Percentiles rank a stretch among this genome's conserved stretches.
These are phyloP conservation scores for Hirtodrosophila trivittata DNA, from an alignment of 2,888 invertebrate genomes.

Conservation along the genomic window DNA sequence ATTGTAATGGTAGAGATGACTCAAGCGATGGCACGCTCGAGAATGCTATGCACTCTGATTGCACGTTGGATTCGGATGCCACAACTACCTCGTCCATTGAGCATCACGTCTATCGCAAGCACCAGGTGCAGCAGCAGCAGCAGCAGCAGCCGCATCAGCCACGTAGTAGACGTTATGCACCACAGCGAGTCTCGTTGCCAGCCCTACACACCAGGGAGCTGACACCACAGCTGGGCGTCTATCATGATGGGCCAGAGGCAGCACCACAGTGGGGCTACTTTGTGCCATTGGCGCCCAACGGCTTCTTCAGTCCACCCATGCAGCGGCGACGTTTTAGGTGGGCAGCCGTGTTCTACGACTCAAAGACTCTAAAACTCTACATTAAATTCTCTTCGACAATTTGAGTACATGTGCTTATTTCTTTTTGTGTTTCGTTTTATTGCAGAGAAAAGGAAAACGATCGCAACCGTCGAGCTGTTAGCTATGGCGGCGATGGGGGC, in stretches of 20 bases:
- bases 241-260: slow-evolving; percentile 62
- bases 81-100: slow-evolving; percentile 77
- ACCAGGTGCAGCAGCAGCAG: slow-evolving; percentile 15
- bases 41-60: slow-evolving; percentile 57
- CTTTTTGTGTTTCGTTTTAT: slow-evolving; percentile 30
- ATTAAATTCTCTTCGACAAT: too few relatives aligned
- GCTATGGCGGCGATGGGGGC: slow-evolving; percentile 76
- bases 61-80: slow-evolving; percentile 67
- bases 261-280: slow-evolving; percentile 86
- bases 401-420: too few relatives aligned
- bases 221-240: slow-evolving; percentile 74
- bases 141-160: slow-evolving; percentile 36
- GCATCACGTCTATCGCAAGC: slow-evolving; percentile 64
- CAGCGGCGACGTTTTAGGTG: slow-evolving; percentile 80
- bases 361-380: slow-evolving; percentile 10
- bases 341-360: slow-evolving; percentile 26
- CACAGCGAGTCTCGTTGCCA: slow-evolving; percentile 70
- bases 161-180: slow-evolving; percentile 48
- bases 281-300: slow-evolving; percentile 85
- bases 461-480: slow-evolving; percentile 83
- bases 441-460: slow-evolving; percentile 83
- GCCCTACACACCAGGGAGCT: slow-evolving; percentile 55
- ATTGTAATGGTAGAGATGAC: slow-evolving; percentile 30
- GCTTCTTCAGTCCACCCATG: slow-evolving; percentile 83
- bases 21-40: slow-evolving; percentile 59